Base-by-base conservation (phyloP, 2,888 invertebrate species). In the Lithophane leautieri region DNA sequence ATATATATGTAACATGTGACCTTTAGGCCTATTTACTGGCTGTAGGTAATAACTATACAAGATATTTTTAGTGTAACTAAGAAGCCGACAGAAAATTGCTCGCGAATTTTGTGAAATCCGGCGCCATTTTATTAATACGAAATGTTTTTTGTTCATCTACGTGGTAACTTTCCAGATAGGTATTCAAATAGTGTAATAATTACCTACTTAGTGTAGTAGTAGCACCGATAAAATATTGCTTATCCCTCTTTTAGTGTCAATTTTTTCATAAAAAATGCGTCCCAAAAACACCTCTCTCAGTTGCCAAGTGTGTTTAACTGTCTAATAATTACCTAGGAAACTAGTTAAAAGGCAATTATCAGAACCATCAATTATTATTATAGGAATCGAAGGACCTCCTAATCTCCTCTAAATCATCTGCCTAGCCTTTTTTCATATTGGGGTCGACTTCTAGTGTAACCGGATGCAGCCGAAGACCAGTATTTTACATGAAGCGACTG, bases 21-120 rank as follows among this genome's bases (percentile, higher is more conserved):
- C 58, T 78, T 63, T 58, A 40, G 28, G 28, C 54, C 2, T 62
- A 52, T 28, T 66, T 76, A 76, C 76, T n/a, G n/a, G 44, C 1
- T 54, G 50, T 52, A 75, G 16, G 19, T 65, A 60, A 65, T 47
- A n/a, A n/a, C n/a, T n/a, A n/a, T 28, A 65, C 3, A 63, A 58
- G 34, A 40, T 76, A 42, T 62, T 66, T 76, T 66, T 54, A 42
- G 42, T 14, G 9, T 81, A 19, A 16, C n/a, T 60, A 25, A 1
- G 7, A 28, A 28, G n/a, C 40, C 1, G 0, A 6, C 44, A 28
- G 54, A 28, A 66, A 70, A 68, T 42, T 66, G 19, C n/a, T 78
- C 22, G 11, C 19, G 19, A 34, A 65, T 47, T 54, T 76, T 42
- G 8, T 75, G 25, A 63, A 50, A 16, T 22, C 9, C 7, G 25